phyloP scores from a whole-genome alignment of 2,113 vertebrate species.

The Pongo pygmaeus region DNA sequence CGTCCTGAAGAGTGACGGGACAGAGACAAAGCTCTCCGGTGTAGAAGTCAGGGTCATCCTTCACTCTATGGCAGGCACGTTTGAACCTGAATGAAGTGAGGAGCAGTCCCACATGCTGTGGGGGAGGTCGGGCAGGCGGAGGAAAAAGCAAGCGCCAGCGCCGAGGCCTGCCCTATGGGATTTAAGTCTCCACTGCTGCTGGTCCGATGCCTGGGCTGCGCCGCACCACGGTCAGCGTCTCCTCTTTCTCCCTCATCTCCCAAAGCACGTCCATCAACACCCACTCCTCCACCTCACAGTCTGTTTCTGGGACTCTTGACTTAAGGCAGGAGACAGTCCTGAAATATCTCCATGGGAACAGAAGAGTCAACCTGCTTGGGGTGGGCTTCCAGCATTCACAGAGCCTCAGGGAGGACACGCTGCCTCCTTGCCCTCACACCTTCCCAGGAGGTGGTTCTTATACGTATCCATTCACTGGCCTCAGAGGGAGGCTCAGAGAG shows the following conservation, averaged over 20 bases:
- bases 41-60: neutral
- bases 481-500: neutral
- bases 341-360: neutral
- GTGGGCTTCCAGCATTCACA: neutral
- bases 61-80: neutral
- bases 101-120: neutral
- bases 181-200: neutral
- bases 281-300: neutral
- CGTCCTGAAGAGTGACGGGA: neutral
- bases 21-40: neutral
- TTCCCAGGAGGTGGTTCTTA: too few species aligned
- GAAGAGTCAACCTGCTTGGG: neutral
- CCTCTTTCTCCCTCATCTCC: neutral
- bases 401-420: neutral
- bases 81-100: neutral
- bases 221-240: fast-evolving
- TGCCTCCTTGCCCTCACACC: neutral
- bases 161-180: neutral
- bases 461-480: neutral
- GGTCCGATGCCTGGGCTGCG: neutral
- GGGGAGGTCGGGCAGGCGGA: neutral
- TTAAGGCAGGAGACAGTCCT: neutral
- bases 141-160: neutral
- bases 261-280: neutral
- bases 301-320: neutral